Percentiles rank a stretch among this genome's conserved stretches.
These are phyloP conservation scores for Drosophila neoperkinsi DNA, from an alignment of 2,888 invertebrate genomes.

Conservation along the genomic window DNA sequence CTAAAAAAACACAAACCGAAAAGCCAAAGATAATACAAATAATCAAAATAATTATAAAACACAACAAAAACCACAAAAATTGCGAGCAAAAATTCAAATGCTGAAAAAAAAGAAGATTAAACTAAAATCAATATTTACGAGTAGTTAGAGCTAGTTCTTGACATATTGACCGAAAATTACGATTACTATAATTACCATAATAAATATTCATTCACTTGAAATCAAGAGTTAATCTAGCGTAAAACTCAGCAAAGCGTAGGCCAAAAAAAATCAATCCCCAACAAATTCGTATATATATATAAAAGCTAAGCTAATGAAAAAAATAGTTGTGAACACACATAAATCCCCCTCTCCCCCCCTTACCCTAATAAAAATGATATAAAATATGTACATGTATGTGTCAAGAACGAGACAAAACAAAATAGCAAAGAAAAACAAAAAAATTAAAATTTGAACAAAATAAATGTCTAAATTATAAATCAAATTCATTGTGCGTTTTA, in stretches of 20 bases:
- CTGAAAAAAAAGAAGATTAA: slow-evolving; percentile 1
- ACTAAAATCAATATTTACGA: slow-evolving; percentile 18
- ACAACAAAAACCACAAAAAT: slow-evolving; percentile 19
- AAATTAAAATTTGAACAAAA: slow-evolving; percentile 56
- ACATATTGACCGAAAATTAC: slow-evolving; percentile 46
- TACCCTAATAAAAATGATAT: slow-evolving; percentile 15
- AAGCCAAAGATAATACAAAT: slow-evolving; percentile 76
- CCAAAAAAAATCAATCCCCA: slow-evolving; percentile 51
- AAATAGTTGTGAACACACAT: slow-evolving; percentile 47
- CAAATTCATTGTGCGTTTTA: slow-evolving; percentile 35
- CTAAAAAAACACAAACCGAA: slow-evolving; percentile 47
- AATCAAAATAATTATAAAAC: slow-evolving; percentile 54
- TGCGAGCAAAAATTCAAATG: slow-evolving; percentile 32
- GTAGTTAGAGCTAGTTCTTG: slow-evolving; percentile 45
- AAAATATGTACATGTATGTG: slow-evolving; percentile 28
- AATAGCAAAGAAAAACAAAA: slow-evolving; percentile 48
- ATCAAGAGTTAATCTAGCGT: slow-evolving; percentile 66
- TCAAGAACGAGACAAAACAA: slow-evolving; percentile 45
- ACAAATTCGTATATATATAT: neutral
- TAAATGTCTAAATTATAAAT: slow-evolving; percentile 77
- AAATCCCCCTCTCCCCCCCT: slow-evolving; percentile 8
- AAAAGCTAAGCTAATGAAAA: slow-evolving; percentile 60
- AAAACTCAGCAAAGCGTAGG: slow-evolving; percentile 74
- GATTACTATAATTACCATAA: slow-evolving; percentile 24
- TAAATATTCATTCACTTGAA: slow-evolving; percentile 42